These are phyloP conservation scores for Andrena marginata DNA, from an alignment of 2,888 invertebrate genomes.

Conservation along the genomic window DNA sequence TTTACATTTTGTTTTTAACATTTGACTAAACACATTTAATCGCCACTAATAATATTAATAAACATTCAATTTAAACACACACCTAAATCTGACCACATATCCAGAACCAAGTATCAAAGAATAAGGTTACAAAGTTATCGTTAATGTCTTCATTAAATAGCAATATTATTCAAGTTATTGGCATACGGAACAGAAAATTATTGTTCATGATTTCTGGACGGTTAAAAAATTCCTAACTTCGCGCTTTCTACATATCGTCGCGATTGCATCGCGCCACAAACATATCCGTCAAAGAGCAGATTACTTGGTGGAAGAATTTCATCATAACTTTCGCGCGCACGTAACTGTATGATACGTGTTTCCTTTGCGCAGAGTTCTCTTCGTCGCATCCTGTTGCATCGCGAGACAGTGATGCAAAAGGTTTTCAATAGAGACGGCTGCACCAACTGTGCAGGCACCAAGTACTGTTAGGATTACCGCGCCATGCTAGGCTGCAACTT, in stretches of 20 bases:
- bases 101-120: no score
- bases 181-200: no score
- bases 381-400: conserved; percentile 63
- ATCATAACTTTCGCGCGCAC: conserved; percentile 41
- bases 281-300: conserved; percentile 1
- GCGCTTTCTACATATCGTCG: neutral
- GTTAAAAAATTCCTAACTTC: neutral
- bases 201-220: neutral
- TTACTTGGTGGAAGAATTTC: conserved; percentile 1
- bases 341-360: conserved; percentile 13
- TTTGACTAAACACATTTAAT: no score
- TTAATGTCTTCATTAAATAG: no score
- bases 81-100: no score
- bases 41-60: no score
- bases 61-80: no score
- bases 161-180: no score
- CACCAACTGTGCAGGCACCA: conserved; percentile 53
- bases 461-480: conserved; percentile 74
- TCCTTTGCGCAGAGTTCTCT: conserved; percentile 25
- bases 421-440: conserved; percentile 58
- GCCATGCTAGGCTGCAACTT: conserved; percentile 45
- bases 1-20: no score
- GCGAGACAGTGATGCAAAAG: conserved; percentile 59
- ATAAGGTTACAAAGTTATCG: no score
- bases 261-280: neutral